Percentiles rank a stretch among this genome's conserved stretches.
Evolutionary conservation across 2,888 invertebrate species (phyloP).

Genomic region (Tribolium freemani): DNA sequence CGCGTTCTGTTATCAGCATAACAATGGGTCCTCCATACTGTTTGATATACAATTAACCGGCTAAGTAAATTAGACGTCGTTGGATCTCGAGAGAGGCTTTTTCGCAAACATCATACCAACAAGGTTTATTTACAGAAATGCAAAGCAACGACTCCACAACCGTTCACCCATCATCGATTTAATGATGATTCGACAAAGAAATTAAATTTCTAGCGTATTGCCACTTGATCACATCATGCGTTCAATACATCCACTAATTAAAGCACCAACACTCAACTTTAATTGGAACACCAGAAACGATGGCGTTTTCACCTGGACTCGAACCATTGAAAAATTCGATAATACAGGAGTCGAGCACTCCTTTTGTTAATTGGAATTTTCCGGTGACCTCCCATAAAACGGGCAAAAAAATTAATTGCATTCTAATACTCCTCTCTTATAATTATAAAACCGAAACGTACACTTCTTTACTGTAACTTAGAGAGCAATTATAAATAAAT

Average conservation of each 20-base stretch:
- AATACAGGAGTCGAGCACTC: slow-evolving; percentile 18
- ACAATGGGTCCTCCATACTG: slow-evolving; percentile 40
- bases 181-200: slow-evolving; percentile 36
- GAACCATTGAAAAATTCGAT: slow-evolving; percentile 8
- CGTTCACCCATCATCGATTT: slow-evolving; percentile 28
- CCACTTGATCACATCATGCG: slow-evolving; percentile 37
- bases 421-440: background rate
- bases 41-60: slow-evolving; percentile 42
- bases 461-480: background rate
- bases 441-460: background rate
- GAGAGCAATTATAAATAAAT: background rate
- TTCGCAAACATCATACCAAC: slow-evolving; percentile 8
- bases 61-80: slow-evolving; percentile 37
- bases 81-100: slow-evolving; percentile 14
- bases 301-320: slow-evolving; percentile 14
- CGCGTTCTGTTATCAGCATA: slow-evolving; percentile 46
- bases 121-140: slow-evolving; percentile 21
- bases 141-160: slow-evolving; percentile 1
- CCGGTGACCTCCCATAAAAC: background rate
- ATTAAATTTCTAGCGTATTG: slow-evolving; percentile 35
- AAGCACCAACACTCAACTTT: slow-evolving; percentile 36
- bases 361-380: slow-evolving; percentile 26
- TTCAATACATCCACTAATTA: slow-evolving; percentile 40
- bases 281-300: slow-evolving; percentile 37
- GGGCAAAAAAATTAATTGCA: background rate